phyloP scores from a whole-genome alignment of 2,113 vertebrate genomes.

The Xyliphius kryptos region DNA sequence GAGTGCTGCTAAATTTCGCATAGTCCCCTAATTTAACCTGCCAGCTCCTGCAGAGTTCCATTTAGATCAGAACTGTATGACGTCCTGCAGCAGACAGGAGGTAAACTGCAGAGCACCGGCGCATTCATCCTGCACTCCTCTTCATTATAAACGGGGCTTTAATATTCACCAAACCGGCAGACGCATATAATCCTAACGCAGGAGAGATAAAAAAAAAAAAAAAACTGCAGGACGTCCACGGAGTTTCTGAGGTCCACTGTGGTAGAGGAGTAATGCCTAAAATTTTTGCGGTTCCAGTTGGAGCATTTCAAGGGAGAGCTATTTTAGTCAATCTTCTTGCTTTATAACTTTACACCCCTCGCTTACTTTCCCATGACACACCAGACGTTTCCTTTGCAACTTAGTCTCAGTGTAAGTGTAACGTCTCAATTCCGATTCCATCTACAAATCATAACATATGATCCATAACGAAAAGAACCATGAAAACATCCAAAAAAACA shows the following conservation, averaged over 20 bases:
- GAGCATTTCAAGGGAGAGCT: slow-evolving; percentile 32
- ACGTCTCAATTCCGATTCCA: background rate
- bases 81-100: too few species aligned
- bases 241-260: slow-evolving; percentile 30
- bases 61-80: background rate
- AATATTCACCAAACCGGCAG: background rate
- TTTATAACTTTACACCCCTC: slow-evolving; percentile 27
- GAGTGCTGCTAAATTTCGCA: background rate
- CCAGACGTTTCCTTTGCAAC: slow-evolving; percentile 9
- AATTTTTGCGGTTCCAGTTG: slow-evolving; percentile 42
- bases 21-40: background rate
- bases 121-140: background rate
- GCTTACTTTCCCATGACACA: slow-evolving; percentile 31
- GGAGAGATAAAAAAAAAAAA: background rate
- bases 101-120: background rate
- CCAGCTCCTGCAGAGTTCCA: background rate
- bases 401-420: background rate
- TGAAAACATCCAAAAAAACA: background rate
- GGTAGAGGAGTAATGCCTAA: slow-evolving; percentile 32
- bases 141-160: background rate
- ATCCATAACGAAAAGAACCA: background rate
- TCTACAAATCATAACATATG: background rate
- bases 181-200: background rate
- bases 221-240: slow-evolving; percentile 22
- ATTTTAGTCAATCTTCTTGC: slow-evolving; percentile 34